These are phyloP conservation scores for Pocota personata DNA, from an alignment of 2,888 invertebrate genomes.

Conservation along the genomic window DNA sequence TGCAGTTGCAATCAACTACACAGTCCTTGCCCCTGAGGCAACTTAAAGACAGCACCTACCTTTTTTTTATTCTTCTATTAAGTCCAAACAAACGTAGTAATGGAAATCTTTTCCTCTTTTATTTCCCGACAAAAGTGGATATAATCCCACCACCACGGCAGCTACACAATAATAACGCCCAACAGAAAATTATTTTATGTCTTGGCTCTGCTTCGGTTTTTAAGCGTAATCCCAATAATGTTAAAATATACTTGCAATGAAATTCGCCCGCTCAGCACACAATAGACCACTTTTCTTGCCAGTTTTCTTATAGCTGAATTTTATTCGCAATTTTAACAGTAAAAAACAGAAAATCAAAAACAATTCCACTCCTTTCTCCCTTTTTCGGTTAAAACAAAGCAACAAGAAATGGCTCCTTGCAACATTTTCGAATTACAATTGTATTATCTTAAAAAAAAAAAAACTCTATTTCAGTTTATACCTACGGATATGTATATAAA, in stretches of 20 bases:
- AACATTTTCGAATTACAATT: constrained; percentile 37
- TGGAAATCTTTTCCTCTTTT: background rate
- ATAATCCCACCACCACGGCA: background rate
- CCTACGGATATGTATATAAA: too few relatives aligned
- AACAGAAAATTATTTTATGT: constrained; percentile 2
- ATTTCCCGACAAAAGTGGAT: background rate
- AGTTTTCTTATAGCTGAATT: background rate
- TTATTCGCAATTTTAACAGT: constrained; percentile 4
- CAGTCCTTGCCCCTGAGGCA: background rate
- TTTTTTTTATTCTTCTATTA: background rate
- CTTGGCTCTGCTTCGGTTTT: constrained; percentile 7
- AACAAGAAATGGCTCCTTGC: constrained; percentile 12
- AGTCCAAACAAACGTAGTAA: background rate
- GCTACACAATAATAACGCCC: constrained; percentile 8
- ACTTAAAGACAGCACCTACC: background rate
- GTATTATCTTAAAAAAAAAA: constrained; percentile 10
- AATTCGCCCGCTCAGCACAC: constrained; percentile 1
- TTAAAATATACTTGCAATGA: constrained; percentile 25
- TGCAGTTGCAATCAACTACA: background rate
- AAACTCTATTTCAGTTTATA: background rate
- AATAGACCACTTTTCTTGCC: constrained; percentile 13
- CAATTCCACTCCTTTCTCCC: background rate
- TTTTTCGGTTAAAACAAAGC: background rate
- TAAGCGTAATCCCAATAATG: constrained; percentile 31
- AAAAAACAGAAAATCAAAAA: constrained; percentile 32